Evolutionary conservation across 2,797 vertebrate species (phyloP), one percentile per base, ranked within the genome.

Genomic region (Pseudomugil gertrudae): DNA sequence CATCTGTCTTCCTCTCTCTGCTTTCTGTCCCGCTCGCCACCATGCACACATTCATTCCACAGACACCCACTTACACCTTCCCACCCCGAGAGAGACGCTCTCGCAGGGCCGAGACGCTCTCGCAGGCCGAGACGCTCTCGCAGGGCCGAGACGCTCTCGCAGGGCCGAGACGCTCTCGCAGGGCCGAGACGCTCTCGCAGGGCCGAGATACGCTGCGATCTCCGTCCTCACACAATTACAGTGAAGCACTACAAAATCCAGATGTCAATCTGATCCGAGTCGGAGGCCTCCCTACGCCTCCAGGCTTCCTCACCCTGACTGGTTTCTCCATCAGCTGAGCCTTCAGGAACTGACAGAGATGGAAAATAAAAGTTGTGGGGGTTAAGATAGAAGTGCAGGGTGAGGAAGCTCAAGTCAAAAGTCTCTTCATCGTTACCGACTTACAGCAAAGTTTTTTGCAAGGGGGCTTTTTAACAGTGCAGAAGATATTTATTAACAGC

Each of bases 241-340:
- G 74, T 57, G 57, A 26, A 52, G 68, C 57, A 47, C 43, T 52
- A 19, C 76, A 74, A 84, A 86, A 92, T 91, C 53, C 92, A 93
- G 92, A 91, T 93, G 91, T 87, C 51, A 78, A 71, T 66, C 80
- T 79, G 75, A 81, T 63, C 58, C 5, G 2, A 61, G 77, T 66
- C 33, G 0, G 53, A 65, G 54, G 2, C 61, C 60, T 64, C 53
- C 68, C 14, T 19, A 6, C 38, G 32, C 74, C 72, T 72, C 76
- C 11, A 66, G 66, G 67, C 63, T 76, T 80, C 83, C 69, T 82
- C 76, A 58, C 86, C 86, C 56, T 23, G 62, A 65, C 85, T 88
- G 89, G 24, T 91, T 89, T 90, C 66, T 84, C 84, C 40, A 91
- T 92, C 79, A 86, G 17, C 72, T 13, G 26, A 23, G 43, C 13